Conservation (phyloP, 2,888 invertebrate genomes). For the Lasioglossum figueresi region DNA sequence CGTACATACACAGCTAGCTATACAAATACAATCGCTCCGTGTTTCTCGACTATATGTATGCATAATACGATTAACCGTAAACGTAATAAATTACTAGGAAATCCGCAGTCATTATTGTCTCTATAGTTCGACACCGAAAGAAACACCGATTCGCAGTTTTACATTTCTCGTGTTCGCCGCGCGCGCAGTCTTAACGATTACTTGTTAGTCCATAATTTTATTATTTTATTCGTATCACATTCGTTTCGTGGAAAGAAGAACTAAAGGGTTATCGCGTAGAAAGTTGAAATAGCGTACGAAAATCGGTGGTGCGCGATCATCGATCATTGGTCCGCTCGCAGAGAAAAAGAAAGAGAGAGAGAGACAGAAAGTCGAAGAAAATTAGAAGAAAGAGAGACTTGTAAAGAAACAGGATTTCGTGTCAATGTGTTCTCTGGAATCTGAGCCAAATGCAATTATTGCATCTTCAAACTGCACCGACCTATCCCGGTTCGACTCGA, state of each 20-base stretch:
- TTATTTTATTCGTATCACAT: conserved; percentile 38
- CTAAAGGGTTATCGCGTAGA: neutral
- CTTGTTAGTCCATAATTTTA: neutral
- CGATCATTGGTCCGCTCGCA: conserved; percentile 68
- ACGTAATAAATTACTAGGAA: conserved; percentile 58
- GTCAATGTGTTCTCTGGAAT: neutral
- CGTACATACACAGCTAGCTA: conserved; percentile 27
- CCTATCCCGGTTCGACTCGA: neutral
- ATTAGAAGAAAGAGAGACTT: neutral
- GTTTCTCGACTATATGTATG: conserved; percentile 11
- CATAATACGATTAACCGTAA: conserved; percentile 24
- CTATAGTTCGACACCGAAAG: conserved; percentile 54
- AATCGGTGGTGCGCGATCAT: conserved; percentile 37
- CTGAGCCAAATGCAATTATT: neutral
- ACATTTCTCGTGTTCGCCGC: conserved; percentile 30
- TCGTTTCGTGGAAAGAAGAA: conserved; percentile 43
- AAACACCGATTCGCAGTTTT: conserved; percentile 54
- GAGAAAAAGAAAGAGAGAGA: conserved; percentile 17
- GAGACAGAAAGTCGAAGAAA: too few species aligned
- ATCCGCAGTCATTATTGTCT: conserved; percentile 64
- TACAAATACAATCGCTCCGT: conserved; percentile 33
- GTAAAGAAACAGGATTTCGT: neutral
- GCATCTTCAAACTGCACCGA: neutral
- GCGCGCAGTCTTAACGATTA: conserved; percentile 49
- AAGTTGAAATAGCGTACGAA: conserved; percentile 30